phyloP scores from a whole-genome alignment of 2,113 vertebrate genomes.

The Benitochromis conjunctus region DNA sequence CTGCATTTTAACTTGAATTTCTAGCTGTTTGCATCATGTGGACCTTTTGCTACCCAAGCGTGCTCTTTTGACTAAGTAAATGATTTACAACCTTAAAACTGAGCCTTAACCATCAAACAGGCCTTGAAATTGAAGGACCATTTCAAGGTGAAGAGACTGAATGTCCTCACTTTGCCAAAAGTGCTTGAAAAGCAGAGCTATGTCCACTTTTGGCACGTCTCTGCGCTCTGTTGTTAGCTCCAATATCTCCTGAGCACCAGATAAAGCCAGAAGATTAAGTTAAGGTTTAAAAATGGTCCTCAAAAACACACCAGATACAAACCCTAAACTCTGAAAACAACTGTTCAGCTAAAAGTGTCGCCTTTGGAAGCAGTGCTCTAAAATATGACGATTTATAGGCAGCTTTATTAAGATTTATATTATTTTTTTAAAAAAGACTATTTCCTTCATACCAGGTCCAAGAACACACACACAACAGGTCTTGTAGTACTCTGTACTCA shows the following conservation, averaged over 20 bases:
- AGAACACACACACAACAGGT: not conserved
- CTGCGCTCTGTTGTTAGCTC: not conserved
- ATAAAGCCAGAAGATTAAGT: not conserved
- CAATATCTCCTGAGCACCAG: not conserved
- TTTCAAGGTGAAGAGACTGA: not conserved
- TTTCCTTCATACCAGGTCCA: not conserved
- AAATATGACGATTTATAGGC: not conserved
- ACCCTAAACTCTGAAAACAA: not conserved
- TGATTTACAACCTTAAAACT: not conserved
- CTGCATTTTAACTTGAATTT: not conserved
- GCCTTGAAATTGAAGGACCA: not conserved
- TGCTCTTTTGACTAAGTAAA: not conserved
- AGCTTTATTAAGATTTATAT: not conserved
- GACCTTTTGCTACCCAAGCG: not conserved
- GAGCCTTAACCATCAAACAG: not conserved
- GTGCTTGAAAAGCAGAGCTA: not conserved
- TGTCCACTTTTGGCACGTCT: not conserved
- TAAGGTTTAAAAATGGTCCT: not conserved
- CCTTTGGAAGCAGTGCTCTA: not conserved
- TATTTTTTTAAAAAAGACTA: no score
- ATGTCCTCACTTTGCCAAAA: not conserved
- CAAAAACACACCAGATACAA: not conserved
- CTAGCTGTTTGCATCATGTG: not conserved
- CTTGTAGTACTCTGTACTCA: not conserved
- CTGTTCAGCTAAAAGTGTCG: not conserved